Conservation (phyloP, 2,113 vertebrate genomes). For the Poeciliopsis turrubarensis region DNA sequence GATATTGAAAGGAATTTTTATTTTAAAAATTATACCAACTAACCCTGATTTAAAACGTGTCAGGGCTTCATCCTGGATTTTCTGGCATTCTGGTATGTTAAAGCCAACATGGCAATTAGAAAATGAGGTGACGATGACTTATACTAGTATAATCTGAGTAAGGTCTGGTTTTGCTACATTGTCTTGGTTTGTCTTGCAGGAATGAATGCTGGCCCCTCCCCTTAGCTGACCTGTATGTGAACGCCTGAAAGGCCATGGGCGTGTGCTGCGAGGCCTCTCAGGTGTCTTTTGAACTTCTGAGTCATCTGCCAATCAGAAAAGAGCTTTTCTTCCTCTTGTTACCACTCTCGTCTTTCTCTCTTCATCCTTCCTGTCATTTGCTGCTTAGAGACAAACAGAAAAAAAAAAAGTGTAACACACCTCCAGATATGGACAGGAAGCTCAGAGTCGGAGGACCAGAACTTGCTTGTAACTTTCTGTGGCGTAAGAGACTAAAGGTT, state of each 20-base stretch:
- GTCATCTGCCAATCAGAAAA: slow-evolving; percentile 62
- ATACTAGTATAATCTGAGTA: background rate
- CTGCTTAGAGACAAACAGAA: background rate
- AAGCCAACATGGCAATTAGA: background rate
- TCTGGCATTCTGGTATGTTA: slow-evolving; percentile 5
- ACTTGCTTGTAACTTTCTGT: slow-evolving; percentile 28
- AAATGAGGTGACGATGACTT: background rate
- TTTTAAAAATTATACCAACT: too few species aligned
- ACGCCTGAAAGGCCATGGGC: slow-evolving; percentile 50
- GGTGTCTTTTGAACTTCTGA: slow-evolving; percentile 54
- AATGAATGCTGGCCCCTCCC: slow-evolving; percentile 60
- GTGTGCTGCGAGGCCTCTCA: slow-evolving; percentile 53
- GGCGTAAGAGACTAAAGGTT: slow-evolving; percentile 23
- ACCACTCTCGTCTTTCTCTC: slow-evolving; percentile 24
- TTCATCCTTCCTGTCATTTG: slow-evolving; percentile 8
- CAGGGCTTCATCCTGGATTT: slow-evolving; percentile 3
- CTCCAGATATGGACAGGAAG: slow-evolving; percentile 32
- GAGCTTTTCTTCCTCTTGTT: slow-evolving; percentile 37
- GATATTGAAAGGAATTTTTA: too few species aligned
- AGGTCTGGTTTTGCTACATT: slow-evolving; percentile 59
- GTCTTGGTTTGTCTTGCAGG: slow-evolving; percentile 39
- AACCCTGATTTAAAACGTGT: background rate
- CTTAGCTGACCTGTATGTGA: slow-evolving; percentile 39
- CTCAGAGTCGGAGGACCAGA: slow-evolving; percentile 30
- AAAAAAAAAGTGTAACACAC: background rate